Evolutionary conservation across 64 coral and sea anemone species (phyloP).

Genomic region (Stylophora pistillata): DNA sequence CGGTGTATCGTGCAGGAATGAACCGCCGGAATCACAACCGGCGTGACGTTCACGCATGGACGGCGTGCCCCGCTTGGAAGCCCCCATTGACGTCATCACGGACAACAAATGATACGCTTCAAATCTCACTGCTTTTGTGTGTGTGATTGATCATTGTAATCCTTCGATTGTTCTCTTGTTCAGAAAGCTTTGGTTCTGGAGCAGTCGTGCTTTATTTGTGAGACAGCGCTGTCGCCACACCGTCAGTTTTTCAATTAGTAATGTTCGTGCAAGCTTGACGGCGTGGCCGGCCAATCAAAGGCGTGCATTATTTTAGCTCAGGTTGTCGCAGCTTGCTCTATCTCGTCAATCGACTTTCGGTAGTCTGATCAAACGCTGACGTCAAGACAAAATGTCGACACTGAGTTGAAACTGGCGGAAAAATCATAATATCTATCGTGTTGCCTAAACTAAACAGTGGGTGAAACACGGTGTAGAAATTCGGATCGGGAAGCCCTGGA

Average conservation of each 20-base stretch:
- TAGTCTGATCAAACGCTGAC: background rate
- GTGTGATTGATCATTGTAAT: background rate
- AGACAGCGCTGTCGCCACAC: background rate
- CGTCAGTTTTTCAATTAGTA: slow-evolving; percentile 4
- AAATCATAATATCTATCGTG: too few relatives aligned
- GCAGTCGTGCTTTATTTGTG: background rate
- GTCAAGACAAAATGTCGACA: too few relatives aligned
- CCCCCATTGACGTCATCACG: slow-evolving; percentile 25
- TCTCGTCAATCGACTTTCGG: background rate
- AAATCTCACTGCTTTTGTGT: background rate
- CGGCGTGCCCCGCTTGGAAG: background rate
- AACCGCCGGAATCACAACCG: background rate
- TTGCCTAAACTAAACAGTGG: too few relatives aligned
- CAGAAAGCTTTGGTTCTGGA: background rate
- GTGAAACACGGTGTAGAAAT: too few relatives aligned
- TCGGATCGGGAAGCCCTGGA: too few relatives aligned
- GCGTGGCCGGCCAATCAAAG: background rate
- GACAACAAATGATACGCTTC: background rate
- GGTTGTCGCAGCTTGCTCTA: background rate
- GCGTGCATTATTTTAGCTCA: background rate
- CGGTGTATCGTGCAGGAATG: slow-evolving; percentile 41
- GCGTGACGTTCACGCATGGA: slow-evolving; percentile 7
- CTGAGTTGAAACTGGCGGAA: too few relatives aligned
- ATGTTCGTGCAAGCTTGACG: background rate
- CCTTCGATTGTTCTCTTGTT: slow-evolving; percentile 6